phyloP scores from a whole-genome alignment of 37 sponge, comb jelly and placozoan genomes.

The Lycopodina hypogea region DNA sequence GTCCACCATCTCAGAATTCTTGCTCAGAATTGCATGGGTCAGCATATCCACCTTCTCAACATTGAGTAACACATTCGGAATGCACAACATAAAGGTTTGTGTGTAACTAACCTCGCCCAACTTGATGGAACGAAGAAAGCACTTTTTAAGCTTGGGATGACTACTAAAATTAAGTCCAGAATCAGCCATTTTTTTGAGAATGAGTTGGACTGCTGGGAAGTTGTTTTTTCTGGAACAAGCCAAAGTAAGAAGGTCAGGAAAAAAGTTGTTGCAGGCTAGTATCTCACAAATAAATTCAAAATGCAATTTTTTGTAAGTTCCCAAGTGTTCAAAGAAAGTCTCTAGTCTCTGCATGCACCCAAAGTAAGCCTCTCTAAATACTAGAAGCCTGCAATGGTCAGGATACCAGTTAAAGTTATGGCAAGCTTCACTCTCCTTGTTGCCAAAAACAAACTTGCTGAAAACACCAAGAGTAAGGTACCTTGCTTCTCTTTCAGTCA shows the following conservation, averaged over 20 bases:
- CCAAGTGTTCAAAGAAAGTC: constrained; percentile 8
- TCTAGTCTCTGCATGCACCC: background rate
- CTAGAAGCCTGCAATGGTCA: background rate
- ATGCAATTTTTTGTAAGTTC: background rate
- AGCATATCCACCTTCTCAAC: background rate
- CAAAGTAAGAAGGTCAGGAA: background rate
- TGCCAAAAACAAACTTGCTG: background rate
- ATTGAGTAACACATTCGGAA: background rate
- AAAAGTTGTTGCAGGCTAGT: background rate
- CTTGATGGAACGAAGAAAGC: background rate
- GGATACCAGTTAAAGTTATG: background rate
- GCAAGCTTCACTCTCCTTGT: background rate
- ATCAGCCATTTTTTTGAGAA: constrained; percentile 12
- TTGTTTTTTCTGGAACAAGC: constrained; percentile 4
- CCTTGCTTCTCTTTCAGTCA: background rate
- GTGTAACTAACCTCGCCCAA: background rate
- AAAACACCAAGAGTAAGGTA: background rate
- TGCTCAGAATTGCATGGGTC: constrained; percentile 22
- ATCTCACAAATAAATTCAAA: background rate
- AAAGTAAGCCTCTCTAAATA: background rate
- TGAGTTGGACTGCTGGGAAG: background rate
- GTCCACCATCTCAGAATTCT: constrained; percentile 14
- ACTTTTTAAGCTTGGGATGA: background rate
- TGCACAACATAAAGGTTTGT: background rate
- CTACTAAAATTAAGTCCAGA: background rate